phyloP scores from a whole-genome alignment of 1,140 invertebrate species.

The Zaprionus inermis region DNA sequence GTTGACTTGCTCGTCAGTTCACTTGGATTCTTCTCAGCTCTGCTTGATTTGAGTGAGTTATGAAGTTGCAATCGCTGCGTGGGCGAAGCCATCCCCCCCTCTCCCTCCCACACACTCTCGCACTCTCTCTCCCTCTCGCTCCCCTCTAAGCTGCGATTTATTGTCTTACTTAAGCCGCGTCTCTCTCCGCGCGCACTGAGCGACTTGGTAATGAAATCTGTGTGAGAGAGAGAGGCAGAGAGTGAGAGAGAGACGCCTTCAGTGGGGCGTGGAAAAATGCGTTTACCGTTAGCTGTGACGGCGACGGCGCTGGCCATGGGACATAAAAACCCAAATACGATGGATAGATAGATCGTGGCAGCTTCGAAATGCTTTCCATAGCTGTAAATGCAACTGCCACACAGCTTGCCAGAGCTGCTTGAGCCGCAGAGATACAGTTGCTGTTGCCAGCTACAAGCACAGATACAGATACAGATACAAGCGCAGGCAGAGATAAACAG shows the following conservation, averaged over 20 bases:
- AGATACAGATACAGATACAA: constrained; percentile 16
- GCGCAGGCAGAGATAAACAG: neutral
- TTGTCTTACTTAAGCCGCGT: constrained; percentile 63
- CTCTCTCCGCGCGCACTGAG: constrained; percentile 7
- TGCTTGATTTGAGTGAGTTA: constrained; percentile 70
- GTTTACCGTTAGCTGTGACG: constrained; percentile 62
- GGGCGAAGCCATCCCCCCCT: constrained; percentile 43
- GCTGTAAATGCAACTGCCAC: constrained; percentile 77
- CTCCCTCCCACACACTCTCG: neutral
- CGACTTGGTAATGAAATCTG: constrained; percentile 56
- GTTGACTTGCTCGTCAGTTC: constrained; percentile 37
- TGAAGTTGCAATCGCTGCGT: constrained; percentile 70
- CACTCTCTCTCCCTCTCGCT: neutral
- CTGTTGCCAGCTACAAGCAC: neutral
- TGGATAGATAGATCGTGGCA: constrained; percentile 24
- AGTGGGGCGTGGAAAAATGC: constrained; percentile 55
- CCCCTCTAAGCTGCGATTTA: constrained; percentile 66
- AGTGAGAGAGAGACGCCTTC: constrained; percentile 25
- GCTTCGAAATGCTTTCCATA: constrained; percentile 57
- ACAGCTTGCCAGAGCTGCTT: constrained; percentile 32
- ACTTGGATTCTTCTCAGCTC: constrained; percentile 6
- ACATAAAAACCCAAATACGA: constrained; percentile 44
- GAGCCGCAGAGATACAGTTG: constrained; percentile 5
- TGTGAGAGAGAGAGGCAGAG: constrained; percentile 7
- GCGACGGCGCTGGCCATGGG: constrained; percentile 50